Base-by-base conservation (phyloP, 2,113 vertebrate genomes). In the Ptychochromis oligacanthus region DNA sequence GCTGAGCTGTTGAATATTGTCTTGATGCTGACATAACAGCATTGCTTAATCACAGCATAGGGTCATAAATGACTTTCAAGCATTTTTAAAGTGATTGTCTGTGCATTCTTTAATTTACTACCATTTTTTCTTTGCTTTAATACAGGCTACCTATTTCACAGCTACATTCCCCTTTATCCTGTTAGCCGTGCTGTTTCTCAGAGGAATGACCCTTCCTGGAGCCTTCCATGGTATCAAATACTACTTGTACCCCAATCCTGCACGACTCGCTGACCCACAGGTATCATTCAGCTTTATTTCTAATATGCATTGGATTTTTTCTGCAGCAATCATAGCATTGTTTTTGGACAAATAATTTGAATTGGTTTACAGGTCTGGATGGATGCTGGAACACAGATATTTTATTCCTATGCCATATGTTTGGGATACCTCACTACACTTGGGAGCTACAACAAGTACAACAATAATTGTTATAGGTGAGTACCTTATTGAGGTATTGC, bases 131-230 rank as follows among this genome's bases (percentile, higher is more conserved):
- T 83, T 31, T 75, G 4, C 6, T 83, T 18, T 17, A 13, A 78
- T 60, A 1, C 11, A 98, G 97, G 97, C 97, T 0, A 94, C 96
- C 54, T 98, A 98, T 80, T 95, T 98, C 92, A 98, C 97, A 12
- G 97, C 97, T 28, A 97, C 97, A 0, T 98, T 98, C 60, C 97
- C 97, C 0, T 97, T 97, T 0, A 1, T 96, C 87, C 97, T 97
- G 96, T 91, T 98, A 4, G 3, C 95, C 20, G 90, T 97, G 81
- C 94, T 98, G n/a, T 90, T 98, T 28, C 3, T 97, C 18, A 95
- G 97, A 76, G 97, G 97, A 2, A 82, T 97, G 57, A 97, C 96
- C 0, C 95, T 98, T 49, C 97, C 97, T 0, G 97, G 97, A 46
- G 97, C 97, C 56, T 59, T 90, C 0, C 89, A 96, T 26, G 97